phyloP scores from a whole-genome alignment of 2,888 invertebrate species.

The Xestia ashworthii region DNA sequence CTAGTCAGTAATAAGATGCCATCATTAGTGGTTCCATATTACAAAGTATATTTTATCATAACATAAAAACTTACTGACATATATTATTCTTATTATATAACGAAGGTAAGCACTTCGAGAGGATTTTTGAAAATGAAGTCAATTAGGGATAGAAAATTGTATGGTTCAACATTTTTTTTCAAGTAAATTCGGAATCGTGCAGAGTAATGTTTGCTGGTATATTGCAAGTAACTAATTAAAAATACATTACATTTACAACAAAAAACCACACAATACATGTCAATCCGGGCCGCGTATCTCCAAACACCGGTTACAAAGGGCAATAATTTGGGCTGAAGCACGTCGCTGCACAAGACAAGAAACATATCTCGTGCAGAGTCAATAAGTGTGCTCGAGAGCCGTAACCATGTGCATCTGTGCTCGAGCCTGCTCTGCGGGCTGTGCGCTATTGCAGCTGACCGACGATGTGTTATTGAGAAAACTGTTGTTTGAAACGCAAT shows the following conservation, averaged over 20 bases:
- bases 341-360: constrained; percentile 53
- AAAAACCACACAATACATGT: constrained; percentile 13
- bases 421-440: neutral
- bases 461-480: constrained; percentile 28
- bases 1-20: neutral
- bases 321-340: constrained; percentile 61
- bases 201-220: neutral
- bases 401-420: constrained; percentile 57
- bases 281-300: constrained; percentile 13
- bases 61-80: too few species aligned
- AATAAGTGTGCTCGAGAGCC: constrained; percentile 56
- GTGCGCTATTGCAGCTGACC: constrained; percentile 30
- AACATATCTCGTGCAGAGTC: constrained; percentile 61
- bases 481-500: neutral
- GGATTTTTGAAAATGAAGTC: neutral
- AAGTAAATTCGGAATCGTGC: neutral
- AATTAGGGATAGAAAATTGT: neutral
- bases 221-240: neutral
- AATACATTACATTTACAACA: neutral
- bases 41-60: too few species aligned
- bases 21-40: neutral
- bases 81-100: neutral
- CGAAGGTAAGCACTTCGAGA: neutral
- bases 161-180: neutral
- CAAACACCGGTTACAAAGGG: constrained; percentile 37